A percentile compares a stretch with the other conserved stretches of the same genome.
These are phyloP conservation scores for Planiliza haematocheilus DNA, from an alignment of 2,113 vertebrate genomes.

Conservation along the genomic window DNA sequence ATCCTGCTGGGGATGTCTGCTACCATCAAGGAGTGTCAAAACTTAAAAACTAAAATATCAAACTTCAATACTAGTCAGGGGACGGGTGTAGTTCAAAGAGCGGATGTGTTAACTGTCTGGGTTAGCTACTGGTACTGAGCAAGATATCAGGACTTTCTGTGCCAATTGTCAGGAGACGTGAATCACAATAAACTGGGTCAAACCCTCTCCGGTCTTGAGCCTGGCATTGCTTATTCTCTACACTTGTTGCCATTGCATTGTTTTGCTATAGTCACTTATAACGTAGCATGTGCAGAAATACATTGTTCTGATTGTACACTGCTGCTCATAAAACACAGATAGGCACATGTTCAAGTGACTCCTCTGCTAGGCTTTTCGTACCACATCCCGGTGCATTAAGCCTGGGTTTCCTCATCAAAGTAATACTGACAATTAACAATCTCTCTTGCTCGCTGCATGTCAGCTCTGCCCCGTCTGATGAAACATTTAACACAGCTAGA, in stretches of 20 bases:
- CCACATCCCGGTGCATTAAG: conserved; percentile 32
- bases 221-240: no score
- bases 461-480: conserved; percentile 50
- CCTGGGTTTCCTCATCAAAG: conserved; percentile 55
- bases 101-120: no score
- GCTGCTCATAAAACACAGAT: conserved; percentile 3
- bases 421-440: conserved; percentile 59
- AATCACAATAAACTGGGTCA: no score
- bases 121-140: no score
- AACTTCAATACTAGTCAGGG: no score
- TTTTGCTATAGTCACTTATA: background rate
- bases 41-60: no score
- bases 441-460: conserved; percentile 35
- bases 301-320: background rate
- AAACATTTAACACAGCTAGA: conserved; percentile 63
- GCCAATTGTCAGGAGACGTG: no score
- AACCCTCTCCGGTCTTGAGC: no score
- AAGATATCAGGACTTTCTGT: no score
- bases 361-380: conserved; percentile 8
- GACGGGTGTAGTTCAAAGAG: no score
- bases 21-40: no score
- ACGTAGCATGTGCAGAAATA: background rate
- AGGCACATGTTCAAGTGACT: background rate
- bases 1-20: no score
- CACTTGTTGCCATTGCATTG: background rate